Conservation (phyloP, 2,888 invertebrate species). For the Caenorhabditis becei region DNA sequence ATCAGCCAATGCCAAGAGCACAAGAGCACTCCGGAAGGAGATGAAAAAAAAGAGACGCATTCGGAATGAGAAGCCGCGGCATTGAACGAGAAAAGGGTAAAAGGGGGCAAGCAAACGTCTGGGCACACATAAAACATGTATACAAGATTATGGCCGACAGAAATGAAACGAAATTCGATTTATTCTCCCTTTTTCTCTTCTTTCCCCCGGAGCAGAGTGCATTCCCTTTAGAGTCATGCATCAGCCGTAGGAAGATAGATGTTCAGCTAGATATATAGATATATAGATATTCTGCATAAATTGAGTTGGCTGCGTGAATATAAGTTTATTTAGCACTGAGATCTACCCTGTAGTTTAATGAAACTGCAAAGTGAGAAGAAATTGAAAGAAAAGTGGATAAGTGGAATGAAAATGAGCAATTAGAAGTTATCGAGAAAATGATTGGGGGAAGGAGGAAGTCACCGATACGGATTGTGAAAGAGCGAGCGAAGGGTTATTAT, state of each 20-base stretch:
- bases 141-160: not conserved
- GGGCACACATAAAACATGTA: constrained; percentile 1
- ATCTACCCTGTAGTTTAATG: constrained; percentile 61
- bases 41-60: not conserved
- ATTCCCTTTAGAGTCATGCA: no score
- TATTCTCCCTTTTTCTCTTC: no score
- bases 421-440: constrained; percentile 1
- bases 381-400: constrained; percentile 7
- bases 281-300: no score
- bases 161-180: not conserved
- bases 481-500: constrained; percentile 27
- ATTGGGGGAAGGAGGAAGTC: constrained; percentile 20
- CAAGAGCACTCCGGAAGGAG: not conserved
- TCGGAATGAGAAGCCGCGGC: not conserved
- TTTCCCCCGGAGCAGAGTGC: no score
- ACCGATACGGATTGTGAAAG: constrained; percentile 57
- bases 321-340: constrained; percentile 38
- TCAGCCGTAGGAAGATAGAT: no score
- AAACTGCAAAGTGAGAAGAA: constrained; percentile 44
- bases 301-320: no score
- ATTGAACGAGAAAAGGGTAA: not conserved
- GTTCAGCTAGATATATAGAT: no score
- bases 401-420: constrained; percentile 63
- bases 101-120: constrained; percentile 1
- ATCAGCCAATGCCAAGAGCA: no score